Evolutionary conservation across 2,888 invertebrate genomes (phyloP).

Genomic region (Rhabditoides inermis): DNA sequence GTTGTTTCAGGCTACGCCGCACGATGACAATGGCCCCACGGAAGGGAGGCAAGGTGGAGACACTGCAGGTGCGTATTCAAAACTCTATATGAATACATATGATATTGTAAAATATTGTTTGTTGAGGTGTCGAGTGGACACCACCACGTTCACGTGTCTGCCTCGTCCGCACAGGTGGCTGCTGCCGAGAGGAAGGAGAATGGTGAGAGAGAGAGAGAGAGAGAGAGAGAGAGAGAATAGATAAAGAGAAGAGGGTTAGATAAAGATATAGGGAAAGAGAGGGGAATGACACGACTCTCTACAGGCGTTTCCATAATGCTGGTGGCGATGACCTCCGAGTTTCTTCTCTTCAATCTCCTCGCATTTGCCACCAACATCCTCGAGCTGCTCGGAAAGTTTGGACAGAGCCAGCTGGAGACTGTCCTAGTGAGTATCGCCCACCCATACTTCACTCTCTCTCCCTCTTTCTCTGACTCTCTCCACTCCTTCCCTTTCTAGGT

Average conservation of each 20-base stretch:
- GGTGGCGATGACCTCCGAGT: constrained; percentile 43
- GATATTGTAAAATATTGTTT: too few relatives aligned
- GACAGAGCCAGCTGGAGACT: constrained; percentile 20
- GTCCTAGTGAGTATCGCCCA: too few relatives aligned
- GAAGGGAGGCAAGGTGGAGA: not conserved
- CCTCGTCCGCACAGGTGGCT: too few relatives aligned
- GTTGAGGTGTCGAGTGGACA: too few relatives aligned
- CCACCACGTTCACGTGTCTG: too few relatives aligned
- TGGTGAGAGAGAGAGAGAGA: not conserved
- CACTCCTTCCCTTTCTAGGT: too few relatives aligned
- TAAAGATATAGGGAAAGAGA: not conserved
- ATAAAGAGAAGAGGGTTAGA: too few relatives aligned
- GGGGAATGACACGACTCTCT: not conserved
- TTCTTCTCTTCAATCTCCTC: constrained; percentile 42
- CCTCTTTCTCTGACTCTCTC: too few relatives aligned
- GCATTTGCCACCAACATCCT: constrained; percentile 45
- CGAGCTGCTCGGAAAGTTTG: constrained; percentile 24
- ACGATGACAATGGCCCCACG: constrained; percentile 12
- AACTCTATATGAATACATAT: too few relatives aligned
- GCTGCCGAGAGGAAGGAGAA: too few relatives aligned
- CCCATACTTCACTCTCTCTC: too few relatives aligned
- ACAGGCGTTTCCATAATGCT: constrained; percentile 41
- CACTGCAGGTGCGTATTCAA: not conserved
- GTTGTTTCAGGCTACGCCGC: constrained; percentile 11
- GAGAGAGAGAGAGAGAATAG: not conserved